Evolutionary conservation across 2,113 vertebrate genomes (phyloP).

Genomic region (Rhinogobius similis): DNA sequence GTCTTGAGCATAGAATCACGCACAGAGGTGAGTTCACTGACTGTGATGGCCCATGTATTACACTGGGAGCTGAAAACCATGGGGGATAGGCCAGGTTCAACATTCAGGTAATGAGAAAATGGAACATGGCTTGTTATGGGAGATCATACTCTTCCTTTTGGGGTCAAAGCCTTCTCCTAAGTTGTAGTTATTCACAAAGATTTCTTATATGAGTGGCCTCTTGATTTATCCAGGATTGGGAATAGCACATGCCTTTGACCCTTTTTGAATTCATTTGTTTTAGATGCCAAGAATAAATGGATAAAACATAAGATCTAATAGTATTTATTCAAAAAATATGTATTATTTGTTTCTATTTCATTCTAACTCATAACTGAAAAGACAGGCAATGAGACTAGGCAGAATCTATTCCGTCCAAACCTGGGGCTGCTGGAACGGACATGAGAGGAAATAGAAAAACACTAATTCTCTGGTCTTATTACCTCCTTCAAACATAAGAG

Average conservation of each 20-base stretch:
- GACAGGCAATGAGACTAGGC: conserved; percentile 21
- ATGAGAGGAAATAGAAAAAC: conserved; percentile 59
- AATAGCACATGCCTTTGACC: not conserved
- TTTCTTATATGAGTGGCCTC: not conserved
- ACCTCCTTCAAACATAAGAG: conserved; percentile 59
- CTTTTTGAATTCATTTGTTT: conserved; percentile 8
- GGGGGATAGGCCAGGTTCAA: conserved; percentile 30
- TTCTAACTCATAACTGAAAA: conserved; percentile 3
- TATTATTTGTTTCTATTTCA: not conserved
- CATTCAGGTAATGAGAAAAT: conserved; percentile 24
- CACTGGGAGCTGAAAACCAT: conserved; percentile 31
- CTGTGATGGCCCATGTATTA: conserved; percentile 21
- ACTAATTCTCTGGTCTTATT: conserved; percentile 51
- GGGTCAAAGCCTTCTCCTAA: not conserved
- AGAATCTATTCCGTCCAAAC: conserved; percentile 35
- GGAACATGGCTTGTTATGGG: conserved; percentile 11
- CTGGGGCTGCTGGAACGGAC: conserved; percentile 38
- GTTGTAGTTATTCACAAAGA: not conserved
- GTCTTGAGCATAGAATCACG: conserved; percentile 42
- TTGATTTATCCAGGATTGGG: not conserved
- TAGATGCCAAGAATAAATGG: not conserved
- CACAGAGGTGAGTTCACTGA: conserved; percentile 20
- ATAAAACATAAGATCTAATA: not conserved
- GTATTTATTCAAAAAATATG: too few relatives aligned
- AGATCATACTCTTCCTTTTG: conserved; percentile 3